phyloP scores from a whole-genome alignment of 2,797 vertebrate genomes.

The Lerista edwardsae region DNA sequence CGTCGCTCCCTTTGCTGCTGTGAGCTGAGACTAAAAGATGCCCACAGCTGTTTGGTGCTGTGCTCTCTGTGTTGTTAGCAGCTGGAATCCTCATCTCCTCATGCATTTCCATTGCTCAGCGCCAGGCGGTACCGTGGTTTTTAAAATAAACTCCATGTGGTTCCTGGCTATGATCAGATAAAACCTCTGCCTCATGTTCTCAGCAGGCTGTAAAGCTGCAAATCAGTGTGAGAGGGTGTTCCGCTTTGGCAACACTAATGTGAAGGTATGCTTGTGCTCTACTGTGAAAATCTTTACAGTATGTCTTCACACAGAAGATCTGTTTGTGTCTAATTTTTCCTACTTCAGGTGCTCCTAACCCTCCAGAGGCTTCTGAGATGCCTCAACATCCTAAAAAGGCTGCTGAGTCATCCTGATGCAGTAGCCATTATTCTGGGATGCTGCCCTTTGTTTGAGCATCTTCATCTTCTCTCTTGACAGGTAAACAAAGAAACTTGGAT shows the following conservation, averaged over 20 bases:
- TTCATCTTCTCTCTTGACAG: too few relatives aligned
- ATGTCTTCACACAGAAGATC: too few relatives aligned
- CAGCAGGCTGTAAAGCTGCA: neutral
- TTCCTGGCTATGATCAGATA: neutral
- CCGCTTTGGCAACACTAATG: neutral
- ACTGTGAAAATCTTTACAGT: too few relatives aligned
- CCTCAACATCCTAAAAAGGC: too few relatives aligned
- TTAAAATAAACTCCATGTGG: neutral
- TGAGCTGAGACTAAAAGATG: neutral
- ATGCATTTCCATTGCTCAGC: neutral
- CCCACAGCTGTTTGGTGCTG: neutral
- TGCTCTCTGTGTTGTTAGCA: slow-evolving; percentile 1
- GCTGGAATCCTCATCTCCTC: neutral
- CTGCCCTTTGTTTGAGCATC: too few relatives aligned
- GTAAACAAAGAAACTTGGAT: too few relatives aligned
- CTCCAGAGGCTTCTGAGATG: too few relatives aligned
- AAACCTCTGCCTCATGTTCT: neutral
- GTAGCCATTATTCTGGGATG: too few relatives aligned
- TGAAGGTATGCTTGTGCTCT: neutral
- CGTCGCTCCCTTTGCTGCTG: neutral
- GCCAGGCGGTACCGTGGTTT: slow-evolving; percentile 7
- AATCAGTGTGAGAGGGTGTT: neutral
- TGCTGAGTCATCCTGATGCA: too few relatives aligned
- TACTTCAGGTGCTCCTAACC: too few relatives aligned
- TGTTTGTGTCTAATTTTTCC: too few relatives aligned